Evolutionary conservation across 2,113 vertebrate genomes (phyloP).

Genomic region (Laticauda laticaudata): DNA sequence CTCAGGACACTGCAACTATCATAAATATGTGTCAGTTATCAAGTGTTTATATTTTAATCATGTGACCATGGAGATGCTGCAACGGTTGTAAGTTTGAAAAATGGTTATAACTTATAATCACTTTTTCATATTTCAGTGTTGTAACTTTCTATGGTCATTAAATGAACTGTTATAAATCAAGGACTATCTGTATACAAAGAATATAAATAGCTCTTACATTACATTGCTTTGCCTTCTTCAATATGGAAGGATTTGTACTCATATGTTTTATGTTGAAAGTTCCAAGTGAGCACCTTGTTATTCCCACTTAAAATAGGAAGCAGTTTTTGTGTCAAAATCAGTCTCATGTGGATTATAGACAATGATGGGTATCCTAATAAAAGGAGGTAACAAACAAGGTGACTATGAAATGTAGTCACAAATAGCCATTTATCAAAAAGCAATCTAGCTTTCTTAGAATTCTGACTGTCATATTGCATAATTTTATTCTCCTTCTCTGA

Average conservation of each 20-base stretch:
- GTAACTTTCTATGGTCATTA: not conserved
- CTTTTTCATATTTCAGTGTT: not conserved
- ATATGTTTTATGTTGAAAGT: not conserved
- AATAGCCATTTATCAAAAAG: not conserved
- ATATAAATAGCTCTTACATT: not conserved
- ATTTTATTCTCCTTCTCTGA: not conserved
- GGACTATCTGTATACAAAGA: not conserved
- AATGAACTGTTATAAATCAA: not conserved
- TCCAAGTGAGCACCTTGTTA: not conserved
- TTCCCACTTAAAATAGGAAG: not conserved
- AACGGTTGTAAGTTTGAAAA: not conserved
- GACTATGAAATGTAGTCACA: not conserved
- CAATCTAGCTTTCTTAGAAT: not conserved
- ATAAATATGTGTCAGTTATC: not conserved
- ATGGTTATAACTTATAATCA: not conserved
- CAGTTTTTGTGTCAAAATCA: not conserved
- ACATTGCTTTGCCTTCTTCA: not conserved
- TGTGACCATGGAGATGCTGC: not conserved
- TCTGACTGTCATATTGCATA: not conserved
- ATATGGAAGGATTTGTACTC: not conserved
- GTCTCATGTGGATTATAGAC: not conserved
- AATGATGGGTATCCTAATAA: not conserved
- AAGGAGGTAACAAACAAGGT: not conserved
- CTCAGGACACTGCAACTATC: not conserved
- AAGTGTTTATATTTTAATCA: not conserved